These are phyloP conservation scores for Meloidogyne floridensis DNA, from an alignment of 1,140 invertebrate genomes.

Conservation along the genomic window DNA sequence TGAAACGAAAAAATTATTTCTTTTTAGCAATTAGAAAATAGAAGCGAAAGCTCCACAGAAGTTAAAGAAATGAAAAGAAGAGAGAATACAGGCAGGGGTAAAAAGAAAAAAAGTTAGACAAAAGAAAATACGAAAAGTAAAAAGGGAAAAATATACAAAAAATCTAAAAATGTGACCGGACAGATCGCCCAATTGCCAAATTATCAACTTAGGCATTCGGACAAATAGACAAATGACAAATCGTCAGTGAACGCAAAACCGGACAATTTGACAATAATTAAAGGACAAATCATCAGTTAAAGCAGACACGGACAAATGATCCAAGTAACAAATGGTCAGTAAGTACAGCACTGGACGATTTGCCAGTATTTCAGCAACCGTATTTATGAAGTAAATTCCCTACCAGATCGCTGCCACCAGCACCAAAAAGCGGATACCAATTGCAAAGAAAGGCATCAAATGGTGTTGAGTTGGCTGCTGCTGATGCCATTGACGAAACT, in stretches of 20 bases:
- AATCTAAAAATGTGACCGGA: not conserved
- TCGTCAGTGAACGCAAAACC: not conserved
- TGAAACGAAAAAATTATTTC: not conserved
- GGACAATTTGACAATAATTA: not conserved
- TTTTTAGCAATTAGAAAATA: not conserved
- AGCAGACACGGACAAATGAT: not conserved
- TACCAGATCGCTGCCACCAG: not conserved
- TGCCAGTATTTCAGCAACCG: not conserved
- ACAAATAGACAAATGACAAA: not conserved
- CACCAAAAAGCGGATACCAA: not conserved
- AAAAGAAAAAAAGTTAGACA: not conserved
- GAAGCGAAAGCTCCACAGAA: not conserved
- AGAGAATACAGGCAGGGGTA: not conserved
- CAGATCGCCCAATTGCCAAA: not conserved
- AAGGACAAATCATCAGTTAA: not conserved
- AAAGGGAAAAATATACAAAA: not conserved
- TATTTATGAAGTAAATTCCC: not conserved
- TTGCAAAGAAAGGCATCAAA: not conserved
- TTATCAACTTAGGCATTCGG: not conserved
- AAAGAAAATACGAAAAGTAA: not conserved
- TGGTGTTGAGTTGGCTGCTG: not conserved
- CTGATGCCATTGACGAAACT: not conserved
- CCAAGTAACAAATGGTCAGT: not conserved
- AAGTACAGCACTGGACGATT: not conserved
- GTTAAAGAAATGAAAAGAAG: not conserved